Evolutionary conservation across 92 coral and sea anemone genomes (phyloP).

Genomic region (Actinostola sp.): DNA sequence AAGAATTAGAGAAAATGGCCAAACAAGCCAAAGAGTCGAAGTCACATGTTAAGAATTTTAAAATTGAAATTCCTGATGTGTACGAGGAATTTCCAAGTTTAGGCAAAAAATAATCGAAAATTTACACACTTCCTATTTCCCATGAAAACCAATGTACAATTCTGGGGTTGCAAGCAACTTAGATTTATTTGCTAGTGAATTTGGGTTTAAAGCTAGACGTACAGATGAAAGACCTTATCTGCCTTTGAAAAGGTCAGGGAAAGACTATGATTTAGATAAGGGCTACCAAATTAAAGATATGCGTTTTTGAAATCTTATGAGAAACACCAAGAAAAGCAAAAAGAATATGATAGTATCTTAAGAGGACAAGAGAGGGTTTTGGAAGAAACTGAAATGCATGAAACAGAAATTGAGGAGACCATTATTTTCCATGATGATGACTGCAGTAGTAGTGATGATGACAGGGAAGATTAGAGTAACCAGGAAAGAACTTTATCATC

Average conservation of each 20-base stretch:
- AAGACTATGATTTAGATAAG: constrained; percentile 33
- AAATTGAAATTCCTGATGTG: no score
- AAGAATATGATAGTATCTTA: not conserved
- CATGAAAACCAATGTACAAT: constrained; percentile 39
- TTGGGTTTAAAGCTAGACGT: constrained; percentile 22
- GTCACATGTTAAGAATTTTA: constrained; percentile 3
- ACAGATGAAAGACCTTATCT: constrained; percentile 25
- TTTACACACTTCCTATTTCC: constrained; percentile 42
- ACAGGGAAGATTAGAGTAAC: no score
- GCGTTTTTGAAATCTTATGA: constrained; percentile 43
- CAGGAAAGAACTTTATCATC: no score
- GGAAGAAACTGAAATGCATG: not conserved
- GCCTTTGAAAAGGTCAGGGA: constrained; percentile 21
- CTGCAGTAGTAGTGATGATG: no score
- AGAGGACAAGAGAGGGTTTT: not conserved
- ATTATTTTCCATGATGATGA: no score
- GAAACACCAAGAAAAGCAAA: constrained; percentile 31
- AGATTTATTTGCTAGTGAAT: constrained; percentile 36
- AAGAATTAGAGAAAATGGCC: not conserved
- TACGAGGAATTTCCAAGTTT: no score
- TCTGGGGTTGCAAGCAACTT: constrained; percentile 29
- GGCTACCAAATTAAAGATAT: constrained; percentile 41
- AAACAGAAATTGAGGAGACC: not conserved
- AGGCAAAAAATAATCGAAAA: constrained; percentile 2
- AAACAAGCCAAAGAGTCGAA: not conserved